A percentile compares a stretch with the other conserved stretches of the same genome.
Conservation (phyloP, 2,888 invertebrate species). For the Thyatira batis region DNA sequence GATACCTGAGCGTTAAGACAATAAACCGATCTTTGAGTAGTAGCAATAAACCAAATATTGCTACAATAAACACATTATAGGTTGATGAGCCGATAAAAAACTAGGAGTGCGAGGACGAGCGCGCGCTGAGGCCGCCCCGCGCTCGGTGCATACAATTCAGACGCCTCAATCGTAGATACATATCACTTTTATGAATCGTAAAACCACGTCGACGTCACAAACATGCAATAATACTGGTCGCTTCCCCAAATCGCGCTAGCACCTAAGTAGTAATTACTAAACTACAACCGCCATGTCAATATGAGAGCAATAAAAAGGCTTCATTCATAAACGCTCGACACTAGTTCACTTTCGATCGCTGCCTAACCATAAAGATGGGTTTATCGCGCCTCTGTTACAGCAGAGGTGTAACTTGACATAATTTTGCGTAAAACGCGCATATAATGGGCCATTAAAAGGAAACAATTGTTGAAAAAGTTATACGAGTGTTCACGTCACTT, state of each 20-base stretch:
- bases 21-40: constrained; percentile 79
- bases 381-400: constrained; percentile 77
- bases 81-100: constrained; percentile 75
- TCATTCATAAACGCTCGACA: constrained; percentile 73
- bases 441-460: constrained; percentile 81
- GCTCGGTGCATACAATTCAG: constrained; percentile 42
- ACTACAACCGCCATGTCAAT: constrained; percentile 72
- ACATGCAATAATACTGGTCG: constrained; percentile 73
- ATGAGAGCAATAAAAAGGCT: constrained; percentile 76
- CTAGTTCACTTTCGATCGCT: constrained; percentile 76
- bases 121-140: constrained; percentile 22
- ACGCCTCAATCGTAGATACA: constrained; percentile 56
- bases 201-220: constrained; percentile 66
- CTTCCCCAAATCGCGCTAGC: constrained; percentile 72
- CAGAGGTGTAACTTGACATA: constrained; percentile 81
- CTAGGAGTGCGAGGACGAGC: constrained; percentile 38
- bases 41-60: constrained; percentile 80
- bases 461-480: constrained; percentile 83
- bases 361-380: constrained; percentile 78
- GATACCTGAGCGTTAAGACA: constrained; percentile 80
- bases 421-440: constrained; percentile 81
- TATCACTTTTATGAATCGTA: constrained; percentile 79
- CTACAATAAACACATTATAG: constrained; percentile 80
- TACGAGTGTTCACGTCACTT: constrained; percentile 79
- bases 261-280: constrained; percentile 69